Evolutionary conservation across 2,113 vertebrate genomes (phyloP), one percentile per base, ranked within the genome.

Genomic region (Proteles cristata): DNA sequence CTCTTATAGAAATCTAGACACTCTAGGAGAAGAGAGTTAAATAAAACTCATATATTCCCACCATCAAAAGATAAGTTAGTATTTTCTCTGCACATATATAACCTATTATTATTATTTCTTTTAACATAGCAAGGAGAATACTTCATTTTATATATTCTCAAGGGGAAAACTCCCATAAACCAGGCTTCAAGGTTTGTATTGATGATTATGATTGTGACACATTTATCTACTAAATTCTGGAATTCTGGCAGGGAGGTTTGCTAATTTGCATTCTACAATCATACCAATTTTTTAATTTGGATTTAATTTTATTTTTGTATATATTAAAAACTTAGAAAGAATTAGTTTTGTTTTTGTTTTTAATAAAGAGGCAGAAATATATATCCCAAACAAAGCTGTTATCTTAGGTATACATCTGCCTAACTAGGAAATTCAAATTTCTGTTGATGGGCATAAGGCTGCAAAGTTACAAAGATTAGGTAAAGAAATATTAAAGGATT

Each of bases 231-330:
- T 28, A 66, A 91, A 91, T 66, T 71, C 21, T 94, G 61, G 45
- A 90, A 93, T 88, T 90, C 35, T 76, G 31, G 17, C 31, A 82
- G 74, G 74, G 25, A 88, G 7, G 6, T 50, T 53, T 86, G 68
- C 61, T 48, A 82, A 65, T 21, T 93, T n/a, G 55, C 26, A 88
- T 79, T 15, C 31, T 86, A 86, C 33, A 88, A 63, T 63, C 6
- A 33, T 48, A 39, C 3, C 12, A 63, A 21, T 21, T 55, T 90
- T 94, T 58, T 31, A 45, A 55, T 25, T 87, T 3, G 65, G 31
- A 89, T 65, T 95, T 73, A 94, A 88, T 85, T 82, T 65, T 43
- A 73, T 45, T 81, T 94, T 63, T 63, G 5, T 28, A 35, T 85
- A 91, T 80, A 81, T 69, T 76, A 90, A 94, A 65, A 16, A 43